Evolutionary conservation across 2,888 invertebrate species (phyloP), one percentile per base, ranked within the genome.

Genomic region (Dastarcus helophoroides): DNA sequence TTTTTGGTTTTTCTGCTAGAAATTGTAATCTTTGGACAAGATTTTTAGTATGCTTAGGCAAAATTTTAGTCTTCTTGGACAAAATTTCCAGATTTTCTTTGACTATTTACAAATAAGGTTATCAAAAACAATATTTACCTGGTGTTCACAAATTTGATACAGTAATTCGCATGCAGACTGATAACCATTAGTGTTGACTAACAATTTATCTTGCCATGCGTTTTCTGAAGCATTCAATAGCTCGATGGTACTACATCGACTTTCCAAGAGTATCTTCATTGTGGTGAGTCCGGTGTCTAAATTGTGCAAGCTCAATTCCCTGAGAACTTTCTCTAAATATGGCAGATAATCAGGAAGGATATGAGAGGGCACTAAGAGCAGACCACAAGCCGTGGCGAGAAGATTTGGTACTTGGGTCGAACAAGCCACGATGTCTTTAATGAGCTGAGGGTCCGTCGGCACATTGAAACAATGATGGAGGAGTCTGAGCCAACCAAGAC

Each of bases 91-190:
- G n/a, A n/a, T n/a, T n/a, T n/a, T n/a, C n/a, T n/a, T n/a, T n/a
- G n/a, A n/a, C n/a, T n/a, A n/a, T n/a, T n/a, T n/a, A 9, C n/a
- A n/a, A n/a, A n/a, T n/a, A n/a, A n/a, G n/a, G n/a, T n/a, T n/a
- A n/a, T n/a, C n/a, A 6, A 5, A 8, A 10, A 14, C 12, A 14
- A 32, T 31, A 32, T 40, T 44, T 44, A 57, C 57, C 48, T 60
- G 58, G 43, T 58, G 69, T 64, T 31, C 76, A 46, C 88, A 86
- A 36, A 90, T 67, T 57, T 82, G 79, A 46, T 81, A 83, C 32
- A 88, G 67, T 34, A 88, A 65, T 60, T 84, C 83, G 46, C 89
- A 84, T 14, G 88, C 80, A 16, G 75, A 70, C 38, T 75, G 73
- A 29, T 62, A 56, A 2, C 59, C 59, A 10, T 54, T 54, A 2